Evolutionary conservation across 2,888 invertebrate genomes (phyloP).

Genomic region (Thecophora atra): DNA sequence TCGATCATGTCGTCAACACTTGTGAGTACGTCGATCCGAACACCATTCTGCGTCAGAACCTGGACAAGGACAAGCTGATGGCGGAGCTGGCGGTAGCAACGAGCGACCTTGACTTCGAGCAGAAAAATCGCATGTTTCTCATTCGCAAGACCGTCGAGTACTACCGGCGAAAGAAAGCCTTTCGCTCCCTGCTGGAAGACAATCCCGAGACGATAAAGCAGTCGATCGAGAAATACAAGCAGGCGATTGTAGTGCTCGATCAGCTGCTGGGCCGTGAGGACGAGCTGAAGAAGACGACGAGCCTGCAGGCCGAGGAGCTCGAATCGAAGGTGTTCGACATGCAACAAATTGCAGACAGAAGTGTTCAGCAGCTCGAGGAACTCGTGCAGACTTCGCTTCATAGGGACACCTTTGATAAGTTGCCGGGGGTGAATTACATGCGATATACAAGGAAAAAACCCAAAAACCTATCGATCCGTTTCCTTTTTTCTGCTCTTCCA

Average conservation of each 20-base stretch:
- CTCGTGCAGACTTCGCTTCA: conserved; percentile 39
- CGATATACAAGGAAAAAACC: not conserved
- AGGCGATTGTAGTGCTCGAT: conserved; percentile 47
- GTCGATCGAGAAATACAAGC: conserved; percentile 41
- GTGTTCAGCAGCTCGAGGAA: conserved; percentile 32
- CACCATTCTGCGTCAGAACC: conserved; percentile 40
- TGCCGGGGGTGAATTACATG: conserved; percentile 42
- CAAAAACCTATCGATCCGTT: not conserved
- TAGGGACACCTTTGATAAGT: conserved; percentile 35
- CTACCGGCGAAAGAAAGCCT: conserved; percentile 51
- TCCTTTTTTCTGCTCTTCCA: too few relatives aligned
- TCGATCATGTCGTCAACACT: conserved; percentile 43
- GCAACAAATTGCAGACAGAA: conserved; percentile 18
- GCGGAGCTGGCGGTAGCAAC: conserved; percentile 30
- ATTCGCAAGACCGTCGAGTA: conserved; percentile 52
- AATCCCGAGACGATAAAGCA: conserved; percentile 25
- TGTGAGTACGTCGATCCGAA: conserved; percentile 44
- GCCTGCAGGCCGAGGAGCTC: conserved; percentile 11
- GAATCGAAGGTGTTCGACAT: not conserved
- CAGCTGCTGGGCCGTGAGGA: conserved; percentile 32
- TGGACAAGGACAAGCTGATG: conserved; percentile 50
- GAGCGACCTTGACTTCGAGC: conserved; percentile 39
- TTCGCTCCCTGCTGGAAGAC: conserved; percentile 49
- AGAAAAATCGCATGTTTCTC: conserved; percentile 45
- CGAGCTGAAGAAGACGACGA: conserved; percentile 29